Conservation (phyloP, 2,113 vertebrate species). For the Sebastes fasciatus region DNA sequence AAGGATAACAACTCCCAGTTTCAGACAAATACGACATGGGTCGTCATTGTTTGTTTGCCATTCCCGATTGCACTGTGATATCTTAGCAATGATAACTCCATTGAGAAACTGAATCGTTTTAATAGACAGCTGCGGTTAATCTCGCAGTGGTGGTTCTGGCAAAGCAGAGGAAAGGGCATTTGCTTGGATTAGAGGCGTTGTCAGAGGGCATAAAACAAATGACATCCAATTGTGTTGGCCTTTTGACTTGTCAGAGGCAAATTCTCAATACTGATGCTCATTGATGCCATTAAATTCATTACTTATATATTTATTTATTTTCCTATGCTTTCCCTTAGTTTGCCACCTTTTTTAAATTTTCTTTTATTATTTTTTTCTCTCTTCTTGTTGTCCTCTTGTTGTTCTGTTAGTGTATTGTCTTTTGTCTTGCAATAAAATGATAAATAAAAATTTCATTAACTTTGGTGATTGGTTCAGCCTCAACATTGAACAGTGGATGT, state of each 20-base stretch:
- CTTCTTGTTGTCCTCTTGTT: too few species aligned
- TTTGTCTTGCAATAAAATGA: too few species aligned
- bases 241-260: not conserved
- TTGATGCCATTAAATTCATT: not conserved
- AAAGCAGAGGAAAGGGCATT: not conserved
- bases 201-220: not conserved
- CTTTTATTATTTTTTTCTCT: too few species aligned
- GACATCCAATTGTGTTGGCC: not conserved
- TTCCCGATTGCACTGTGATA: conserved; percentile 12
- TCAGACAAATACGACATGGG: conserved; percentile 17
- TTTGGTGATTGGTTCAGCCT: conserved; percentile 1
- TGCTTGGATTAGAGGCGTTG: not conserved
- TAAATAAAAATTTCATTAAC: too few species aligned
- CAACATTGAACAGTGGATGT: not conserved
- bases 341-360: too few species aligned
- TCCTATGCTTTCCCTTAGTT: too few species aligned
- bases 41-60: conserved; percentile 30
- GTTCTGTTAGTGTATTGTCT: too few species aligned
- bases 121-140: conserved; percentile 25
- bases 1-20: conserved; percentile 54
- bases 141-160: not conserved
- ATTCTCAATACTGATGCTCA: not conserved
- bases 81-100: conserved; percentile 5
- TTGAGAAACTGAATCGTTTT: not conserved
- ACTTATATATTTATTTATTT: not conserved